Base-by-base conservation (phyloP, 2,888 invertebrate genomes). In the Cryptops parisi region DNA sequence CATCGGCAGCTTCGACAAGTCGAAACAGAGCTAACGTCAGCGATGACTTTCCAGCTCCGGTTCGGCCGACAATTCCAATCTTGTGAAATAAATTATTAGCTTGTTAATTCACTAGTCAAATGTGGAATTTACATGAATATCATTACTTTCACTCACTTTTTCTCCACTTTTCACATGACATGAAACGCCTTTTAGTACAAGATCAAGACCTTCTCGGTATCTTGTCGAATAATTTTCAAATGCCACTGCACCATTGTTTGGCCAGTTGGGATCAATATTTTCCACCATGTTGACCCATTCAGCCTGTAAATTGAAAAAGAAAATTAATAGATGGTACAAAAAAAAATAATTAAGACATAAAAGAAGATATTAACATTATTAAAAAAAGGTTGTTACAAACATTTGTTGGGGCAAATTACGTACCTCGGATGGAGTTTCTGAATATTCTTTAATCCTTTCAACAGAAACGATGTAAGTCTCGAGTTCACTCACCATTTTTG, bases 201-300 rank as follows among this genome's bases (percentile, higher is more conserved):
- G 77, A 64, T 91, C 90, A 51, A 88, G 70, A 22, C 85, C 90
- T 61, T 84, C 77, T 59, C 93, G 77, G 72, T 94, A 93, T 2
- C 88, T 78, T 25, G 91, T 84, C 65, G 86, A 79, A 66, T 84
- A 85, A 61, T 85, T 74, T 59, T 80, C 78, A 67, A 96, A 86
- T 60, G 78, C 77, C 39, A 96, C 82, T 40, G 77, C 74, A 55
- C 94, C 94, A 39, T 76, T 72, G 55, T 76, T 73, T 2, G 94
- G 94, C 96, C 96, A 96, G 38, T 78, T 72, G 19, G 72, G 67
- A 19, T 78, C 73, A 22, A 83, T 80, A 21, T 76, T 76, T 49
- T 72, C 73, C 27, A 58, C 58, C 15, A 63, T 60, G 12, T 61
- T 59, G 9, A 60, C 55, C 65, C 67, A 67, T 19, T 59, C 62